Evolutionary conservation across 2,113 vertebrate species (phyloP), one percentile per base, ranked within the genome.

Genomic region (Thinocorus orbignyianus): DNA sequence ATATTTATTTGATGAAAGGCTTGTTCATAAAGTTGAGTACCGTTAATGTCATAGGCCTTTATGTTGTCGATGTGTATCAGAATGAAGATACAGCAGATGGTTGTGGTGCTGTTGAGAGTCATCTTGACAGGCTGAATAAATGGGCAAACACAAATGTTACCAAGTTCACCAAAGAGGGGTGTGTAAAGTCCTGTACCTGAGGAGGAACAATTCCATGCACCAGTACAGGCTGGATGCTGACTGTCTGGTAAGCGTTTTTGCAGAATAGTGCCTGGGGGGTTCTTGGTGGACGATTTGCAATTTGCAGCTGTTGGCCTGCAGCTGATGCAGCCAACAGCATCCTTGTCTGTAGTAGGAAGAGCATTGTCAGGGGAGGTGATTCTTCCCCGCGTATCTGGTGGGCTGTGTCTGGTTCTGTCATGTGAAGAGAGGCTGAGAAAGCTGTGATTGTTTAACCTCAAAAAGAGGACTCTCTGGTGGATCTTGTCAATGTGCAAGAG

Each of bases 1-100:
- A 18, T 92, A 61, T 91, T 95, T 97, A 85, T 80, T 90, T 76
- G 83, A 90, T 96, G 88, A 95, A 95, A 95, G 86, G 82, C 79
- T 88, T 81, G 17, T 18, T 78, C 55, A 9, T 62, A 23, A 46
- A 79, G 74, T 42, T 26, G 42, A 93, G 46, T 35, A 46, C 65
- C 39, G 11, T 65, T 80, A 6, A 23, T 64, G 86, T 61, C 69
- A 25, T 31, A 51, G 87, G 6, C 17, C 26, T 35, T 3, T 9
- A 1, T 71, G 78, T 31, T 85, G 20, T 35, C 51, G 52, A 17
- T 3, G 0, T 23, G 31, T 65, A 7, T 17, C 35, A 33, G 49
- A 20, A 57, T 37, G 25, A 70, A 77, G 74, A 25, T 11, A 13
- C 10, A 39, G 1, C 10, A 17, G 41, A 3, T 25, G n/a, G 41